These are phyloP conservation scores for Dasypogon diadema DNA, from an alignment of 2,888 invertebrate genomes.

Conservation along the genomic window DNA sequence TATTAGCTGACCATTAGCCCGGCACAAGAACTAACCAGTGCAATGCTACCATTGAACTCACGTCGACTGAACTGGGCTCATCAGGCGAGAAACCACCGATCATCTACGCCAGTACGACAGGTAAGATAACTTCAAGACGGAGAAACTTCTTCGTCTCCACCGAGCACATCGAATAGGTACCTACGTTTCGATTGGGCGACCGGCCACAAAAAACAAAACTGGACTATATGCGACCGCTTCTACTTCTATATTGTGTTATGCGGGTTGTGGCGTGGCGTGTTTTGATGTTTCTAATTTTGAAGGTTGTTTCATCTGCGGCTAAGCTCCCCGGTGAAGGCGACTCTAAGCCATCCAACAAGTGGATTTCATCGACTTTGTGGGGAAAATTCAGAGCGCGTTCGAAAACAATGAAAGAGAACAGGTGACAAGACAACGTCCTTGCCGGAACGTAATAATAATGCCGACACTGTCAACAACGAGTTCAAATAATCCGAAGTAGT, in stretches of 20 bases:
- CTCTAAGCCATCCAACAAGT: conserved; percentile 23
- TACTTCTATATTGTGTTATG: not conserved
- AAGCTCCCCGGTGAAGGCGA: conserved; percentile 9
- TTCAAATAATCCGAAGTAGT: conserved; percentile 10
- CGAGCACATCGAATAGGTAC: not conserved
- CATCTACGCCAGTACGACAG: conserved; percentile 14
- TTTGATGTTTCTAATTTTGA: conserved; percentile 28
- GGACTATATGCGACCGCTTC: conserved; percentile 7
- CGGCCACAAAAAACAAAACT: conserved; percentile 31
- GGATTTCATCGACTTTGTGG: not conserved
- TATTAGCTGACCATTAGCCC: not conserved
- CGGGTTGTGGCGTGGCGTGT: conserved; percentile 15
- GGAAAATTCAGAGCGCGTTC: not conserved
- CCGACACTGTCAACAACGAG: conserved; percentile 3
- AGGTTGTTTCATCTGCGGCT: conserved; percentile 30
- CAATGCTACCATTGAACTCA: conserved; percentile 2
- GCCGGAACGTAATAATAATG: not conserved
- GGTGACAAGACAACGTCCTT: conserved; percentile 26
- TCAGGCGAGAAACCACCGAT: conserved; percentile 40
- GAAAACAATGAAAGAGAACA: not conserved
- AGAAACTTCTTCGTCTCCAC: not conserved
- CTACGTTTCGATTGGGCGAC: conserved; percentile 2
- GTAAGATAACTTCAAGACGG: not conserved
- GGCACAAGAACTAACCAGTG: not conserved
- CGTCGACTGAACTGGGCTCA: conserved; percentile 41